A percentile compares a stretch with the other conserved stretches of the same genome.
phyloP scores from a whole-genome alignment of 64 coral and sea anemone species.

The Montipora cactus region DNA sequence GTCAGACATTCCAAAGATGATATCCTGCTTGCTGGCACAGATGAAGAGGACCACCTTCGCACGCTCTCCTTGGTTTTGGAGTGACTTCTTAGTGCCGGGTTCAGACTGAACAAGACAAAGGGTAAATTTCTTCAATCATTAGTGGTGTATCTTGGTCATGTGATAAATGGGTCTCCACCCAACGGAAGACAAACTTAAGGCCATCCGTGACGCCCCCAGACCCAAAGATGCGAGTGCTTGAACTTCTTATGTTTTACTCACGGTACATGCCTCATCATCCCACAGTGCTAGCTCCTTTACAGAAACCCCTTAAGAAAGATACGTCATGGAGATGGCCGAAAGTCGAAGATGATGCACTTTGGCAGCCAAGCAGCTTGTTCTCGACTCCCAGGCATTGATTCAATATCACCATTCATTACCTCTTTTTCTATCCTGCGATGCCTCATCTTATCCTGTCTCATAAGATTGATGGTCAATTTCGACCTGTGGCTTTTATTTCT shows the following conservation, averaged over 20 bases:
- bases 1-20: constrained; percentile 47
- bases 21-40: constrained; percentile 38
- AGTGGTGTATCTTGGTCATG: constrained; percentile 27
- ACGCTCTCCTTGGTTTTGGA: constrained; percentile 70
- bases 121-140: background rate
- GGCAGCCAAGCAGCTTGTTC: constrained; percentile 51
- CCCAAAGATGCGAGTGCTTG: constrained; percentile 39
- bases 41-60: constrained; percentile 32
- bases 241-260: too few relatives aligned
- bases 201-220: background rate
- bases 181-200: constrained; percentile 45
- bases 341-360: constrained; percentile 39
- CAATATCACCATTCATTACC: constrained; percentile 63
- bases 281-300: constrained; percentile 46
- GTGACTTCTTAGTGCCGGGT: background rate
- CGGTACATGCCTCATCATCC: constrained; percentile 66
- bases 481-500: constrained; percentile 44
- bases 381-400: constrained; percentile 58
- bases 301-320: constrained; percentile 19
- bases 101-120: too few relatives aligned
- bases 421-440: constrained; percentile 37
- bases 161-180: constrained; percentile 48
- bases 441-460: constrained; percentile 76
- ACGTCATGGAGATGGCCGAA: constrained; percentile 38
- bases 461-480: constrained; percentile 55